Evolutionary conservation across 2,888 invertebrate species (phyloP).

Genomic region (Hymenopus coronatus): DNA sequence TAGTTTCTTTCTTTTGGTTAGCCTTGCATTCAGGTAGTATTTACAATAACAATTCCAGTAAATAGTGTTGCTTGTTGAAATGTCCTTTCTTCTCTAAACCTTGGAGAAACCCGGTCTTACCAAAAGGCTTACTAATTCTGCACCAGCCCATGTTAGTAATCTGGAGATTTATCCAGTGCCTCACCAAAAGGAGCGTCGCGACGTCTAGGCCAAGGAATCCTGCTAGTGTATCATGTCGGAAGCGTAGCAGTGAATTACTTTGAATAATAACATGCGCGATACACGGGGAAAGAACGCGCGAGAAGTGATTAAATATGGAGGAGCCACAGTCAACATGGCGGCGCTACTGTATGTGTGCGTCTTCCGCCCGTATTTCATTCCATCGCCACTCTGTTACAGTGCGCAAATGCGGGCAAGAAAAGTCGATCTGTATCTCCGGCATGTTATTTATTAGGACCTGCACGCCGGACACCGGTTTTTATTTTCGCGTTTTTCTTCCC

Average conservation of each 20-base stretch:
- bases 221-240: background rate
- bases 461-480: background rate
- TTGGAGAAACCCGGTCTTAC: too few relatives aligned
- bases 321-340: background rate
- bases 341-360: background rate
- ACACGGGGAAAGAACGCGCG: background rate
- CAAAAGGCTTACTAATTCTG: too few relatives aligned
- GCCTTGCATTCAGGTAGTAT: too few relatives aligned
- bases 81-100: too few relatives aligned
- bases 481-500: background rate
- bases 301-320: slow-evolving; percentile 1
- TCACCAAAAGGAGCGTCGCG: background rate
- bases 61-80: too few relatives aligned
- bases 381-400: background rate
- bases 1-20: too few relatives aligned
- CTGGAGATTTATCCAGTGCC: too few relatives aligned
- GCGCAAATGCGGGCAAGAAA: background rate
- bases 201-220: background rate
- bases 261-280: background rate
- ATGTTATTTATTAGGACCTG: background rate
- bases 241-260: background rate
- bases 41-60: too few relatives aligned
- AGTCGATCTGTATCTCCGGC: background rate
- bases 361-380: background rate
- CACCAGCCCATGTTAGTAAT: too few relatives aligned